phyloP scores from a whole-genome alignment of 2,888 invertebrate genomes.

The Ectemnius cavifrons region DNA sequence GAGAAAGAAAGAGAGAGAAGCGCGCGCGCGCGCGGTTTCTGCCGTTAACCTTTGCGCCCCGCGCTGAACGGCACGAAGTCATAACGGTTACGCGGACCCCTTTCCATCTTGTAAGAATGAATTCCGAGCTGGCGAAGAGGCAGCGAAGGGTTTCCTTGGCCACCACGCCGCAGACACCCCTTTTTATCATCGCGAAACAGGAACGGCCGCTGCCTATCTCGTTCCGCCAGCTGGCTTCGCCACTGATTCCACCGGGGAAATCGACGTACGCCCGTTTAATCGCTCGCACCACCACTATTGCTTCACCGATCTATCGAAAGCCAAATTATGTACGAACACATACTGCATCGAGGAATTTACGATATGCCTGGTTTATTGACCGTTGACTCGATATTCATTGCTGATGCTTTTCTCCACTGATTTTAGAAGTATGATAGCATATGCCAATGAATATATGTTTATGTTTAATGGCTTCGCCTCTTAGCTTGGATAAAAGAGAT shows the following conservation, averaged over 20 bases:
- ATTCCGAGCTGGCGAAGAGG: slow-evolving; percentile 43
- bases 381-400: too few species aligned
- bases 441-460: too few species aligned
- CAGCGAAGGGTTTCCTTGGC: slow-evolving; percentile 35
- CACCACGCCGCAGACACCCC: slow-evolving; percentile 15
- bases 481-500: too few species aligned
- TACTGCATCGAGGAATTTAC: too few species aligned
- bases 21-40: slow-evolving; percentile 6
- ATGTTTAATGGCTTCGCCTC: too few species aligned
- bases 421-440: too few species aligned
- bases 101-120: slow-evolving; percentile 52
- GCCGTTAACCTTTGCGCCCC: slow-evolving; percentile 49
- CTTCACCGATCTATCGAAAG: not conserved
- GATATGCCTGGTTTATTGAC: too few species aligned
- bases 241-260: slow-evolving; percentile 42
- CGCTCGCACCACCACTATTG: not conserved
- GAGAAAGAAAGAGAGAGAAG: not conserved
- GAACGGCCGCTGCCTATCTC: slow-evolving; percentile 41
- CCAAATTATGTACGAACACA: too few species aligned
- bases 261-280: not conserved
- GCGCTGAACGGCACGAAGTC: slow-evolving; percentile 54
- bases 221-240: slow-evolving; percentile 40
- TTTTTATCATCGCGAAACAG: slow-evolving; percentile 40
- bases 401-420: too few species aligned
- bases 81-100: slow-evolving; percentile 55